Percentiles rank a stretch among this genome's conserved stretches.
Conservation (phyloP, 2,888 invertebrate species). For the Ophion obscuratus region DNA sequence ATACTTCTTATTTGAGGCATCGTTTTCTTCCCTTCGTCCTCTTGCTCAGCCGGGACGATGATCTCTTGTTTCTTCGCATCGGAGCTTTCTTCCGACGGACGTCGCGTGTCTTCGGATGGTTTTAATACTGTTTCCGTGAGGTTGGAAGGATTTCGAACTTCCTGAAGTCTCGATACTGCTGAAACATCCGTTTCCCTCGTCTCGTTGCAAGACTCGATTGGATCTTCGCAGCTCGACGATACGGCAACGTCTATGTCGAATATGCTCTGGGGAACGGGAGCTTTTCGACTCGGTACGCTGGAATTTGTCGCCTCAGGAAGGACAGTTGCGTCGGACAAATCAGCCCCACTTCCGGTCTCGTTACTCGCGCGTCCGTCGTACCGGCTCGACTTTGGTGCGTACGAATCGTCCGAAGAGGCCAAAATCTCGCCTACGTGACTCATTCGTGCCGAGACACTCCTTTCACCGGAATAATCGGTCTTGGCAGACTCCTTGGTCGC, state of each 20-base stretch:
- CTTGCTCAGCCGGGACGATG: neutral
- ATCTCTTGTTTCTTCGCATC: neutral
- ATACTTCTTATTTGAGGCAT: slow-evolving; percentile 39
- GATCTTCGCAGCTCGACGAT: slow-evolving; percentile 29
- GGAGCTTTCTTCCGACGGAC: neutral
- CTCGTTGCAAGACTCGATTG: neutral
- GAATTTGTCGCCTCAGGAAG: neutral
- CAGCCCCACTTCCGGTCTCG: neutral
- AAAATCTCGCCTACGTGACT: neutral
- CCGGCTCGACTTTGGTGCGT: slow-evolving; percentile 34
- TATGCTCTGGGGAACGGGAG: slow-evolving; percentile 50
- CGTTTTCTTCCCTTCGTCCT: neutral
- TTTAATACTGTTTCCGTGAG: slow-evolving; percentile 37
- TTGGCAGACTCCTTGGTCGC: slow-evolving; percentile 58
- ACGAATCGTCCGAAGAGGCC: slow-evolving; percentile 32
- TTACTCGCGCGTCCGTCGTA: neutral
- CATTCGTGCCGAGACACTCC: slow-evolving; percentile 26
- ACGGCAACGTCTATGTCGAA: slow-evolving; percentile 65
- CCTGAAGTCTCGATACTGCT: neutral
- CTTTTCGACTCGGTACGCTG: neutral
- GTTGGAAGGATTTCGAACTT: neutral
- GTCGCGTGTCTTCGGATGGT: neutral
- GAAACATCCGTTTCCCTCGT: neutral
- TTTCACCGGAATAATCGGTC: slow-evolving; percentile 48
- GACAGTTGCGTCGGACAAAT: neutral